Evolutionary conservation across 2,113 vertebrate genomes (phyloP), one percentile per base, ranked within the genome.

Genomic region (Grallaria varia): DNA sequence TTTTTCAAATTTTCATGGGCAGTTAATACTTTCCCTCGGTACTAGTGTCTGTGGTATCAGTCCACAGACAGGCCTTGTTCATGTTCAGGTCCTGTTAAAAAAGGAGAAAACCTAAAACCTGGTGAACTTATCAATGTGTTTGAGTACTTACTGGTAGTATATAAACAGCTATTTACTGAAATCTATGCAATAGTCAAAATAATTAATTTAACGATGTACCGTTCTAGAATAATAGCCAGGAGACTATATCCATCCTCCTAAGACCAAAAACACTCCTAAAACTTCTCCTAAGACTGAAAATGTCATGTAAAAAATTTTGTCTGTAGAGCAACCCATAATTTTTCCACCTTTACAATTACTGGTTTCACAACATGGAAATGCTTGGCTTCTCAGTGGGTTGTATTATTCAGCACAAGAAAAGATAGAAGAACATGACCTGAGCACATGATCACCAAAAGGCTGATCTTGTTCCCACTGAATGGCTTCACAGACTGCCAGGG

Each of bases 1-100:
- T 74, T 95, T 96, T 96, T 96, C 71, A 83, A 87, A 77, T 69
- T 40, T 95, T 83, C 80, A 42, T 44, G 37, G 39, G 72, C 76
- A 67, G 53, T 14, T 50, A 91, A 56, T 69, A 56, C 39, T 92
- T 92, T 95, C 45, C 58, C 47, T 84, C 71, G 22, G 45, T 83
- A 87, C 35, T 49, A 31, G 12, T 83, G 15, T 33, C 71, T 55
- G 35, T 49, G 53, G 30, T 55, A 49, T 14, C n/a, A 55, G 21
- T 45, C 35, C 67, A 89, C 53, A 74, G 74, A 49, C 12, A 94
- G 39, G 55, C 87, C 40, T 42, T 63, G 31, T 28, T 42, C 12
- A 56, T 49, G 12, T 49, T 35, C 55, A 33, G 17, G 40, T 66
- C 42, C 72, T 58, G 42, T 72, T 84, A 81, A 71, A 49, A 56